Evolutionary conservation across 2,888 invertebrate genomes (phyloP).

Genomic region (Pyrgus malvae): DNA sequence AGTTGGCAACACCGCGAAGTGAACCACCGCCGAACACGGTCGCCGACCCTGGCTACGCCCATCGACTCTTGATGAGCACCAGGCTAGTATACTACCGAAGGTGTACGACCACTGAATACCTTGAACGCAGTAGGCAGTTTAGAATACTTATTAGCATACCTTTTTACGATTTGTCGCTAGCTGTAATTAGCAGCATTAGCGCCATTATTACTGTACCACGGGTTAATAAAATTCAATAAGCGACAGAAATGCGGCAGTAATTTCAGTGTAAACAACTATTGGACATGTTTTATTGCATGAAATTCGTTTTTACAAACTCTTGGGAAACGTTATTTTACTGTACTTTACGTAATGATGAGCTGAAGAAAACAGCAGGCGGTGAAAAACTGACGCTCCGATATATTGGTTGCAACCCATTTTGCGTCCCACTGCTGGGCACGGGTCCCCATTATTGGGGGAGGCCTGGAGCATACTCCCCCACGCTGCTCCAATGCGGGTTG

Average conservation of each 20-base stretch:
- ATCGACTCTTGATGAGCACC: slow-evolving; percentile 57
- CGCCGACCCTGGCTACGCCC: slow-evolving; percentile 60
- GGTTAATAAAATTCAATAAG: slow-evolving; percentile 6
- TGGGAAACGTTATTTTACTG: too few relatives aligned
- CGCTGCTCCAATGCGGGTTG: too few relatives aligned
- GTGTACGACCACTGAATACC: slow-evolving; percentile 35
- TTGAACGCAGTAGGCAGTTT: slow-evolving; percentile 35
- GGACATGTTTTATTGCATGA: too few relatives aligned
- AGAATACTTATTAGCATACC: slow-evolving; percentile 42
- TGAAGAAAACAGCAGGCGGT: too few relatives aligned
- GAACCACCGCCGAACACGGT: slow-evolving; percentile 73
- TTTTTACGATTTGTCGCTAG: slow-evolving; percentile 17
- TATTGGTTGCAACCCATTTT: too few relatives aligned
- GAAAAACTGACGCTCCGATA: too few relatives aligned
- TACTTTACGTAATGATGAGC: too few relatives aligned
- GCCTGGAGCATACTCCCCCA: too few relatives aligned
- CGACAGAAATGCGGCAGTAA: neutral
- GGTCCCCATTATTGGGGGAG: too few relatives aligned
- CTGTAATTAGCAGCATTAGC: slow-evolving; percentile 8
- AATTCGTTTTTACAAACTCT: too few relatives aligned
- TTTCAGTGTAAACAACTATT: too few relatives aligned
- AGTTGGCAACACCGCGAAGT: slow-evolving; percentile 43
- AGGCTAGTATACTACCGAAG: slow-evolving; percentile 27
- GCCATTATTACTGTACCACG: neutral
- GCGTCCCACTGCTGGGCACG: too few relatives aligned